Percentiles rank a stretch among this genome's conserved stretches.
These are phyloP conservation scores for Perca flavescens DNA, from an alignment of 2,113 vertebrate species.

Conservation along the genomic window DNA sequence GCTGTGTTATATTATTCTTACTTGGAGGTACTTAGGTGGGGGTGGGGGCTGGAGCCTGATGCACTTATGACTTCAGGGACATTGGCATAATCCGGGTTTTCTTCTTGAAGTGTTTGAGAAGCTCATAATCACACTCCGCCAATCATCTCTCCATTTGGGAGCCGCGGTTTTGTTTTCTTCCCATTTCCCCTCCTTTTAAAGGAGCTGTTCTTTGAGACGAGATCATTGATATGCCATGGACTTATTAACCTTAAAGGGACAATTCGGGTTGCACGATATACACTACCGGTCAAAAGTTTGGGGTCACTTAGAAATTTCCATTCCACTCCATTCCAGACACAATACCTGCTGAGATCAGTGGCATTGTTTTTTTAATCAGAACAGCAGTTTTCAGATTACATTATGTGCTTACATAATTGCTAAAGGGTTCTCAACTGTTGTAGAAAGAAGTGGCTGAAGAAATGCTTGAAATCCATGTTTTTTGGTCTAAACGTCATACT, in stretches of 20 bases:
- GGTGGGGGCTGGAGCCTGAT: slow-evolving; percentile 42
- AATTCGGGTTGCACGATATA: too few species aligned
- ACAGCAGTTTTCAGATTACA: too few species aligned
- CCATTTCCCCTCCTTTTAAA: background rate
- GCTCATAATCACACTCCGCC: slow-evolving; percentile 14
- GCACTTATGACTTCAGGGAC: slow-evolving; percentile 44
- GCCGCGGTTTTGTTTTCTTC: background rate
- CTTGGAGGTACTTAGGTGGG: slow-evolving; percentile 59
- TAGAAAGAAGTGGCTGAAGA: too few species aligned
- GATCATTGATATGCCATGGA: background rate
- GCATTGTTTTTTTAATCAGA: too few species aligned
- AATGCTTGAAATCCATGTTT: too few species aligned
- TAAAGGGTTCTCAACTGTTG: too few species aligned
- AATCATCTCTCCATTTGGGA: slow-evolving; percentile 2
- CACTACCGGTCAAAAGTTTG: too few species aligned
- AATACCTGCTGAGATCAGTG: too few species aligned
- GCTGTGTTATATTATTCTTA: slow-evolving; percentile 72
- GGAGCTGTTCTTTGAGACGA: background rate
- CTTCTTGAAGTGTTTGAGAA: slow-evolving; percentile 49
- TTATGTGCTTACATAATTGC: too few species aligned
- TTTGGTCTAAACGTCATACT: too few species aligned
- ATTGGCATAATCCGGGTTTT: slow-evolving; percentile 64
- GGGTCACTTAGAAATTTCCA: too few species aligned
- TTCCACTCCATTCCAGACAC: too few species aligned
- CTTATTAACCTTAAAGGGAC: background rate